These are phyloP conservation scores for Eurystomus glaucurus DNA, from an alignment of 2,797 vertebrate species.

Conservation along the genomic window DNA sequence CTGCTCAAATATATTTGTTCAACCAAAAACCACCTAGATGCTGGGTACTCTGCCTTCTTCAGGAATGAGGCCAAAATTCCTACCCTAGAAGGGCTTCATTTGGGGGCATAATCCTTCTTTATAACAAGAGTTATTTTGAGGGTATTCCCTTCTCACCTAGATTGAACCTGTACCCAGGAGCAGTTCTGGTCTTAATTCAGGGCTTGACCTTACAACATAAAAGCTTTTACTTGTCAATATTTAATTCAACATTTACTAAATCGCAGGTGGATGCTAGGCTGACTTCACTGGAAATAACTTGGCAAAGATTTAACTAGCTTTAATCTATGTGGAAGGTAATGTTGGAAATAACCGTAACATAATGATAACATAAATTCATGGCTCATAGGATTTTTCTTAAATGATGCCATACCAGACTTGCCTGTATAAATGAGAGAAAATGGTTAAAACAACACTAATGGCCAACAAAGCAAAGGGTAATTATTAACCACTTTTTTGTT, in stretches of 20 bases:
- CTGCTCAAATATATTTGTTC: neutral
- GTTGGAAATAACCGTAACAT: constrained; percentile 26
- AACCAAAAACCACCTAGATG: neutral
- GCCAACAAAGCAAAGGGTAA: constrained; percentile 26
- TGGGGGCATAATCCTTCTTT: neutral
- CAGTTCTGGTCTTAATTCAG: neutral
- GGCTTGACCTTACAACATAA: constrained; percentile 40
- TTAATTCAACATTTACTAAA: constrained; percentile 66
- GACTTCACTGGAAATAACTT: constrained; percentile 42
- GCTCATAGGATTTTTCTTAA: constrained; percentile 33
- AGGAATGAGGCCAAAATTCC: neutral
- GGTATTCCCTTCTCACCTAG: neutral
- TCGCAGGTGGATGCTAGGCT: neutral
- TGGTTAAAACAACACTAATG: constrained; percentile 30
- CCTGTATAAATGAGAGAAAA: constrained; percentile 32
- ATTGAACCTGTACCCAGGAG: neutral
- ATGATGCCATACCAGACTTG: constrained; percentile 7
- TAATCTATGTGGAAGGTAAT: neutral
- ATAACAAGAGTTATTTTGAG: neutral
- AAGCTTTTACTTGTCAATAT: constrained; percentile 66
- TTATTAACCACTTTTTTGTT: constrained; percentile 57
- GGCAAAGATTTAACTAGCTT: constrained; percentile 40
- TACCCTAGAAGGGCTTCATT: neutral
- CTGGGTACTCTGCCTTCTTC: neutral
- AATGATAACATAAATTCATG: constrained; percentile 5